Conservation (phyloP, 2,113 vertebrate genomes). For the Cromileptes altivelis region DNA sequence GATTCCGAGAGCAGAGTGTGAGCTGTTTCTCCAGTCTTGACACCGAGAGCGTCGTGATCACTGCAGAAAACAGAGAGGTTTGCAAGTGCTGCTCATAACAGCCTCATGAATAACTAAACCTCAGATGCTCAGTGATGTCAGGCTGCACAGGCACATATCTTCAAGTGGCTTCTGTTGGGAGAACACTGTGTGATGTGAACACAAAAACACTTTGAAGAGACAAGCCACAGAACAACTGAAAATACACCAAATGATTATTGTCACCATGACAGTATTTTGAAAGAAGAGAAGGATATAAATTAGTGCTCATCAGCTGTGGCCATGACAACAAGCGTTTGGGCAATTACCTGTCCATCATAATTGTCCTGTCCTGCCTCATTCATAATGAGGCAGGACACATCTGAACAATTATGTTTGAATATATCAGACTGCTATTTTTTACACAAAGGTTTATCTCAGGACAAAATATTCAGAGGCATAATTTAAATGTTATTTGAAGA, state of each 20-base stretch:
- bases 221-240: background rate
- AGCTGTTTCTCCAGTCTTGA: constrained; percentile 15
- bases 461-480: background rate
- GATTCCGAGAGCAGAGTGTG: constrained; percentile 49
- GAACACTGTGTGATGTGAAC: background rate
- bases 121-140: constrained; percentile 15
- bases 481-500: background rate
- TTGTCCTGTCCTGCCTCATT: too few relatives aligned
- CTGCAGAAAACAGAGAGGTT: background rate
- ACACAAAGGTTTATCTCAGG: background rate
- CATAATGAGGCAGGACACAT: constrained; percentile 37
- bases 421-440: background rate
- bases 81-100: background rate
- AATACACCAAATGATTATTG: background rate
- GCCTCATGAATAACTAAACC: constrained; percentile 23
- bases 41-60: constrained; percentile 54
- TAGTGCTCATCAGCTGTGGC: background rate
- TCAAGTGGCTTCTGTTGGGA: background rate
- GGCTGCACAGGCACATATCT: background rate
- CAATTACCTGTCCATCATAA: constrained; percentile 30
- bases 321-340: constrained; percentile 36
- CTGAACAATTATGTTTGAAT: background rate
- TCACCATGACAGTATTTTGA: constrained; percentile 9
- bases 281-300: constrained; percentile 22
- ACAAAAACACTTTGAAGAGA: background rate